Percentiles rank a stretch among this genome's conserved stretches.
Evolutionary conservation across 2,797 vertebrate genomes (phyloP).

Genomic region (Cirrhinus mrigala): DNA sequence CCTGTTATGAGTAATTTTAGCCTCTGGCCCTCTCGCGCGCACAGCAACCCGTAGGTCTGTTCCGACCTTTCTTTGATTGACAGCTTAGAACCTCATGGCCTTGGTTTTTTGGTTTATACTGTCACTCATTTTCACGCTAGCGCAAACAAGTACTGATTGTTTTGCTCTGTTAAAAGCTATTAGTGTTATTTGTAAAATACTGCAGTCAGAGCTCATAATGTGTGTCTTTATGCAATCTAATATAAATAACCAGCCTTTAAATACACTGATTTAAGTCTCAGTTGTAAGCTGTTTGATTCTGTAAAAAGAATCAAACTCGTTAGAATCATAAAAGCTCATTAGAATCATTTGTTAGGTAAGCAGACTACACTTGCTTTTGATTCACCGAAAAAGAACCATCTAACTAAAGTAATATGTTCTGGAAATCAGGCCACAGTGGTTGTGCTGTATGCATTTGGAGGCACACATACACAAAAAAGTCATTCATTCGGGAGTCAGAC

Average conservation of each 20-base stretch:
- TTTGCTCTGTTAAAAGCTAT: neutral
- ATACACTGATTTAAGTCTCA: neutral
- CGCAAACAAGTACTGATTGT: neutral
- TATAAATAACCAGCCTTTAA: neutral
- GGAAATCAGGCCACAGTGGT: neutral
- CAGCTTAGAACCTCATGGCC: conserved; percentile 23
- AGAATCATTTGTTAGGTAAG: neutral
- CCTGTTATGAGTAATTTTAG: conserved; percentile 36
- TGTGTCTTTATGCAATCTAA: neutral
- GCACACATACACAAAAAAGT: neutral
- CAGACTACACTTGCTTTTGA: neutral
- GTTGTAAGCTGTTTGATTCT: neutral
- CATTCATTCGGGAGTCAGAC: too few relatives aligned
- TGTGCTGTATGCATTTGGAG: neutral
- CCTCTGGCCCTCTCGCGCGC: conserved; percentile 9
- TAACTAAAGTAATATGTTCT: neutral
- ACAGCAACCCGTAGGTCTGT: conserved; percentile 45
- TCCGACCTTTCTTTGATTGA: conserved; percentile 55
- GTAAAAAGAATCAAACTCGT: neutral
- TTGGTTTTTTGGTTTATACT: conserved; percentile 32
- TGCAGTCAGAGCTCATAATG: neutral
- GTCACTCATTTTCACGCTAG: neutral
- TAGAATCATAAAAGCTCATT: neutral
- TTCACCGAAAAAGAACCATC: neutral
- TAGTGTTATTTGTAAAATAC: neutral